A percentile compares a stretch with the other conserved stretches of the same genome.
Conservation (phyloP, 2,797 vertebrate genomes). For the Ispidina picta region DNA sequence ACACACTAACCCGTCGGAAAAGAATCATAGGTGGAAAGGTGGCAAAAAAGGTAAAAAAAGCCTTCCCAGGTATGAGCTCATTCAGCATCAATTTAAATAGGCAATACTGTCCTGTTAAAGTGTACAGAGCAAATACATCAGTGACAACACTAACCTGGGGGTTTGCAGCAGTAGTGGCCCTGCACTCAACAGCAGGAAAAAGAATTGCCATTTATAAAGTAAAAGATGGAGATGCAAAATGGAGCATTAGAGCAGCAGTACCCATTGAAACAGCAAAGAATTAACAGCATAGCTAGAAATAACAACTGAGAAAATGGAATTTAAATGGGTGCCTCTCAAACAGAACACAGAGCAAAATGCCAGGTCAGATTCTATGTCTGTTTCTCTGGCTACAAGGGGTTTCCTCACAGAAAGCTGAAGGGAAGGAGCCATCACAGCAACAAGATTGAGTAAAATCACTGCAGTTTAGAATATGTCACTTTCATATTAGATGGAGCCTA, state of each 20-base stretch:
- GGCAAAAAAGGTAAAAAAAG: slow-evolving; percentile 73
- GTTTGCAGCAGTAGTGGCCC: neutral
- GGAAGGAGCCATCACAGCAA: neutral
- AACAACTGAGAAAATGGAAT: neutral
- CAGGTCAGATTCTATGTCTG: neutral
- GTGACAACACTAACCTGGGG: neutral
- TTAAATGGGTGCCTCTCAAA: neutral
- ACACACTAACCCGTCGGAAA: slow-evolving; percentile 6
- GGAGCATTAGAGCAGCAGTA: neutral
- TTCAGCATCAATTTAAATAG: neutral
- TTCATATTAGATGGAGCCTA: neutral
- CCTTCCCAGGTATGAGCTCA: neutral
- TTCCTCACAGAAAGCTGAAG: neutral
- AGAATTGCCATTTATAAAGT: neutral
- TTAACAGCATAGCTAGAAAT: neutral
- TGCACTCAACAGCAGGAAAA: neutral
- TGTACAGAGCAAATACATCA: neutral
- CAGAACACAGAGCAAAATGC: neutral
- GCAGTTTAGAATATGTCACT: neutral
- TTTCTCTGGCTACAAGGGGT: neutral
- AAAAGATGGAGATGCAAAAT: neutral
- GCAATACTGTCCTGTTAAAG: neutral
- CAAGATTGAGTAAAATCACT: neutral
- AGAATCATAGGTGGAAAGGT: slow-evolving; percentile 75
- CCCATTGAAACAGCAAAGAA: neutral